Conservation (phyloP, 23 tunicate genomes). For the Oikopleura dioica region DNA sequence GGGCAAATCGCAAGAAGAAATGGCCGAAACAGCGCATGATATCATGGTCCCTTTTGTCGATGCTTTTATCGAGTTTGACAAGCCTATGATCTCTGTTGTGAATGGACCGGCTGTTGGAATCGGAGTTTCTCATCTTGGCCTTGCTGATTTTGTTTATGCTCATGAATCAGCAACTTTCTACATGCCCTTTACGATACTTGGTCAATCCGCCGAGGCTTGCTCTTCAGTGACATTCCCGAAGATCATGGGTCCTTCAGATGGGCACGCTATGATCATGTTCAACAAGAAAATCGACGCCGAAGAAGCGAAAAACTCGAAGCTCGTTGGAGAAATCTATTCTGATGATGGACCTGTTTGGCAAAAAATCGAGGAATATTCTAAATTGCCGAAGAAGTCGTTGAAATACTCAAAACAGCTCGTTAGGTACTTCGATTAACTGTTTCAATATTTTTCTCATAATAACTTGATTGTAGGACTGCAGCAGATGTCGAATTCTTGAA, state of each 20-base stretch:
- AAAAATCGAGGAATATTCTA: too few species aligned
- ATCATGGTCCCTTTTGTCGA: conserved; percentile 11
- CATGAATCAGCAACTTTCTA: conserved; percentile 45
- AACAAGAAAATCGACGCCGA: conserved; percentile 31
- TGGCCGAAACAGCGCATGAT: neutral
- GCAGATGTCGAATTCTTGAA: too few species aligned
- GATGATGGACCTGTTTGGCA: too few species aligned
- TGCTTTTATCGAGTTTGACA: conserved; percentile 79
- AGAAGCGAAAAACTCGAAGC: too few species aligned
- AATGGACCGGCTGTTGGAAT: conserved; percentile 98
- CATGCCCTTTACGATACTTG: conserved; percentile 52
- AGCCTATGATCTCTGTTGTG: conserved; percentile 62
- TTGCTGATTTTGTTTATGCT: conserved; percentile 48
- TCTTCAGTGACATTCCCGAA: conserved; percentile 74
- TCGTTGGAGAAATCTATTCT: too few species aligned
- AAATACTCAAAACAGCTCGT: too few species aligned
- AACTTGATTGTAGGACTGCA: too few species aligned
- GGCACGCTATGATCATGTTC: conserved; percentile 53
- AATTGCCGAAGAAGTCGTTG: too few species aligned
- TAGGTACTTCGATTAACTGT: too few species aligned
- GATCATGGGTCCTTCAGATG: conserved; percentile 76
- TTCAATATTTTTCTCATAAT: too few species aligned
- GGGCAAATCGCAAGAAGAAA: neutral
- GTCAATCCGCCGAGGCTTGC: conserved; percentile 92
- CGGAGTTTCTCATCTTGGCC: conserved; percentile 45